Base-by-base conservation (phyloP, 2,113 vertebrate species). In the Eubucco bourcierii region DNA sequence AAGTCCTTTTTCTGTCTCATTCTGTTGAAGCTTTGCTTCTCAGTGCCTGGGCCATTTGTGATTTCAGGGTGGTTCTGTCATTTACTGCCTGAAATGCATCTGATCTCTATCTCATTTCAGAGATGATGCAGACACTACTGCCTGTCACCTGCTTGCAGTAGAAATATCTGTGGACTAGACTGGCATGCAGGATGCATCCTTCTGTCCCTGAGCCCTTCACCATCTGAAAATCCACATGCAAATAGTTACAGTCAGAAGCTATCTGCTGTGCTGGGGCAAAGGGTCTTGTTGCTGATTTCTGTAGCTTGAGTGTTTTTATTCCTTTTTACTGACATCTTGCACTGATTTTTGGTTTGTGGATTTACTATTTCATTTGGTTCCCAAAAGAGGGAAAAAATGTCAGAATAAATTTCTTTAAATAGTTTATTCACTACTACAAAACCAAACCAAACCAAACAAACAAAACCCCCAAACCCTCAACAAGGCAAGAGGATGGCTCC, bases 21-120 rank as follows among this genome's bases (percentile, higher is more conserved):
- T 91, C 60, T 88, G 67, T 34, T 8, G 3, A 50, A 94, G 34
- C 13, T 80, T 94, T 88, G 3, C 50, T 74, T 50, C 64, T 74
- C 46, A 15, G n/a, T 20, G 60, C 59, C 71, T 58, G 70, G 28
- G 63, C 5, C 13, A 65, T 76, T 68, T 84, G 74, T 50, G 64
- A 82, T 84, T 87, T 65, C 91, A 79, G 81, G 81, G 75, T 76
- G 78, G 55, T 90, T 92, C 66, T 93, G 66, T 75, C 78, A 65
- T 50, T 72, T 90, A 27, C 66, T 68, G 55, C 53, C 59, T 50
- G 74, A 87, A 92, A 92, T 13, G 39, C 50, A n/a, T 81, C 70
- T 68, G 74, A 90, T 90, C 78, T 65, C 47, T 90, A 13, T 56
- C 86, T 84, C 46, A 4, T 74, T 88, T 64, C 91, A 75, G 77